phyloP scores from a whole-genome alignment of 2,888 invertebrate species.

The Myopa tessellatipennis region DNA sequence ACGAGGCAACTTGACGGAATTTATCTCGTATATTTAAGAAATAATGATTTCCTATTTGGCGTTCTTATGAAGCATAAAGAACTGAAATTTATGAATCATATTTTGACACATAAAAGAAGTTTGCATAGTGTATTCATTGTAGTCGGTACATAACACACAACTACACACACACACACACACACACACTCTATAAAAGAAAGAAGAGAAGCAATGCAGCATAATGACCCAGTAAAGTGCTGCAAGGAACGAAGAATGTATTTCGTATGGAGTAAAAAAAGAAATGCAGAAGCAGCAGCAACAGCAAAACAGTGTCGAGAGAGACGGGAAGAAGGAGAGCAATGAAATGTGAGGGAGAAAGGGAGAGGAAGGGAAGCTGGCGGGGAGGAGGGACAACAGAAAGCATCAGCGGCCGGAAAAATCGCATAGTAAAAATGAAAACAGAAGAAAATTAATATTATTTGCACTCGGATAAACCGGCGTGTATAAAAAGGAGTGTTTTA shows the following conservation, averaged over 20 bases:
- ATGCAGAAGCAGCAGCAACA: conserved; percentile 17
- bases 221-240: conserved; percentile 21
- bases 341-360: background rate
- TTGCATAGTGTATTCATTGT: conserved; percentile 21
- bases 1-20: too few relatives aligned
- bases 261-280: conserved; percentile 42
- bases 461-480: background rate
- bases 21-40: background rate
- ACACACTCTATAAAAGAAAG: background rate
- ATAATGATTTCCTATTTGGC: conserved; percentile 18
- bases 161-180: conserved; percentile 6
- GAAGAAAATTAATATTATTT: conserved; percentile 51
- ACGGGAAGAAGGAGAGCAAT: background rate
- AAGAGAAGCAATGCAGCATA: conserved; percentile 20
- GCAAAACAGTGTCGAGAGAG: too few relatives aligned
- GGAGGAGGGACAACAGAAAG: background rate
- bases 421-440: background rate
- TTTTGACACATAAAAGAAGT: conserved; percentile 13
- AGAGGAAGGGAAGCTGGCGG: background rate
- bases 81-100: conserved; percentile 22
- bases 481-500: background rate
- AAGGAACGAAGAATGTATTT: conserved; percentile 5
- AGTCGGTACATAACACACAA: background rate
- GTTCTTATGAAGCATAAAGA: conserved; percentile 11
- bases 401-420: background rate